These are phyloP conservation scores for Tribolium freemani DNA, from an alignment of 2,888 invertebrate species.

Conservation along the genomic window DNA sequence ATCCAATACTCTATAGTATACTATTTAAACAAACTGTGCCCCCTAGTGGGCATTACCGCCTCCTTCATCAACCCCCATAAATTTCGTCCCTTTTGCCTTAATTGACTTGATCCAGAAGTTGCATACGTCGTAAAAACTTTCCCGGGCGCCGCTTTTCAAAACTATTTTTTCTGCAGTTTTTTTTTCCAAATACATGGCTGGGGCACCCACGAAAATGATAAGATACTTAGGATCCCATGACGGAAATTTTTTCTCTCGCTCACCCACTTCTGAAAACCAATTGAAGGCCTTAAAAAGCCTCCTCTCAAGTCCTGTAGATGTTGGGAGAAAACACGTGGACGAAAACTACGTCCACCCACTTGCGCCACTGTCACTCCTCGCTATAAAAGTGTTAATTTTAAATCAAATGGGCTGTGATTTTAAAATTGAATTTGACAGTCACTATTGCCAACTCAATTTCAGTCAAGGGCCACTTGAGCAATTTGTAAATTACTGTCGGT, in stretches of 20 bases:
- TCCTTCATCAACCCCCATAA: constrained; percentile 92
- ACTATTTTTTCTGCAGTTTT: constrained; percentile 90
- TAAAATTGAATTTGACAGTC: too few relatives aligned
- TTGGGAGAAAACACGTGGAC: constrained; percentile 97
- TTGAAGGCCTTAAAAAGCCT: constrained; percentile 93
- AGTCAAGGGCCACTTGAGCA: too few relatives aligned
- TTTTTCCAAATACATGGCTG: constrained; percentile 95
- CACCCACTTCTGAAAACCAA: constrained; percentile 94
- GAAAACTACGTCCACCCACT: constrained; percentile 92
- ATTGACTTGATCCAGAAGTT: constrained; percentile 84
- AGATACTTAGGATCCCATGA: constrained; percentile 86
- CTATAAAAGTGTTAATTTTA: constrained; percentile 71
- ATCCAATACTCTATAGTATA: too few relatives aligned
- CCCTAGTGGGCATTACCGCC: too few relatives aligned
- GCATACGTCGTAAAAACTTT: constrained; percentile 91
- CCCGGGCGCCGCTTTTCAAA: constrained; percentile 89
- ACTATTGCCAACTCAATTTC: too few relatives aligned
- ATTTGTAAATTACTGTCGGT: too few relatives aligned
- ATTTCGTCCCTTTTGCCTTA: constrained; percentile 77
- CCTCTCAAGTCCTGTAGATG: constrained; percentile 88
- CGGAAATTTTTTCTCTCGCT: constrained; percentile 92
- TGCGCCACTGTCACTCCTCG: constrained; percentile 94
- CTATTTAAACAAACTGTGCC: too few relatives aligned
- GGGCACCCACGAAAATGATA: constrained; percentile 93
- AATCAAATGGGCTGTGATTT: constrained; percentile 36